These are phyloP conservation scores for Ptychadena robeensis DNA, from an alignment of 2,797 vertebrate genomes.

Conservation along the genomic window DNA sequence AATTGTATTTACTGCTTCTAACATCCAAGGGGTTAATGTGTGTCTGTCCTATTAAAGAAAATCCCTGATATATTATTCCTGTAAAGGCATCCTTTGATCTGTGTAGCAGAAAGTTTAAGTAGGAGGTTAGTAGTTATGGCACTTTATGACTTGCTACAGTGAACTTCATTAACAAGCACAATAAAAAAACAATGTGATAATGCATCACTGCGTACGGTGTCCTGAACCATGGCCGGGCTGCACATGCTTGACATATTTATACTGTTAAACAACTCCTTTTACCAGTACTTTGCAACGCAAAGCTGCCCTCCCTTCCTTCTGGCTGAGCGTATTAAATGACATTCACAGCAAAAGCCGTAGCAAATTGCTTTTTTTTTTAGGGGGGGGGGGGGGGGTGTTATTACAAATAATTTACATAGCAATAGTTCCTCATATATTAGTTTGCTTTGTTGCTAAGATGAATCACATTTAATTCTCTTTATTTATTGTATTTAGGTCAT, in stretches of 20 bases:
- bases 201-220: slow-evolving; percentile 35
- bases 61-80: slow-evolving; percentile 20
- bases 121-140: slow-evolving; percentile 47
- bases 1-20: background rate
- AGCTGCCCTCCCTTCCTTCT: background rate
- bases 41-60: slow-evolving; percentile 34
- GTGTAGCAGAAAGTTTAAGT: slow-evolving; percentile 44
- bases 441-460: background rate
- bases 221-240: slow-evolving; percentile 22
- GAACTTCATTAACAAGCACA: slow-evolving; percentile 60
- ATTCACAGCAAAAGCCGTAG: background rate
- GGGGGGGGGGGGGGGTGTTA: too few species aligned
- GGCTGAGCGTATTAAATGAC: background rate
- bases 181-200: slow-evolving; percentile 61
- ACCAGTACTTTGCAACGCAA: slow-evolving; percentile 21
- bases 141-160: slow-evolving; percentile 56
- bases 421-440: background rate
- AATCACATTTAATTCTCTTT: background rate
- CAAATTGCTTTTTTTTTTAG: background rate
- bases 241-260: slow-evolving; percentile 33
- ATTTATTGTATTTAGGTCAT: too few species aligned
- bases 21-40: slow-evolving; percentile 45
- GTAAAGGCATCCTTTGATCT: slow-evolving; percentile 42
- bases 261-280: slow-evolving; percentile 14
- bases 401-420: too few species aligned